Percentiles rank a stretch among this genome's conserved stretches.
Conservation (phyloP, 2,797 vertebrate species). For the Varecia variegata region DNA sequence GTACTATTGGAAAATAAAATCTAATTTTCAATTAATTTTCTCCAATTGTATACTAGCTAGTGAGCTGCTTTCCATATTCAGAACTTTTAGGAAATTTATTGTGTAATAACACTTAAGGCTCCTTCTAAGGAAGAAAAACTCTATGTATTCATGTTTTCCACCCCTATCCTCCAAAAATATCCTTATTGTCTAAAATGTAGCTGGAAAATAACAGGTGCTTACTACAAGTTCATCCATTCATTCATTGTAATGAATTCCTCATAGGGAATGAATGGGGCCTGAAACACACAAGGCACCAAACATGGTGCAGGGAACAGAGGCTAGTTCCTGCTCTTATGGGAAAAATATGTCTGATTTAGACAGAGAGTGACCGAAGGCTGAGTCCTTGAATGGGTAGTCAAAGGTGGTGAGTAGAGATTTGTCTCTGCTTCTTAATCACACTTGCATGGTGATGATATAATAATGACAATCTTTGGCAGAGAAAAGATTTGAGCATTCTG, state of each 20-base stretch:
- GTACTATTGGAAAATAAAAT: not conserved
- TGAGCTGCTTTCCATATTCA: not conserved
- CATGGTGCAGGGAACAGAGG: not conserved
- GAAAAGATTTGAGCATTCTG: not conserved
- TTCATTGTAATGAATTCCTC: not conserved
- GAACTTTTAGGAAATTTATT: not conserved
- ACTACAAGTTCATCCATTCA: not conserved
- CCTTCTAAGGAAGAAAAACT: not conserved
- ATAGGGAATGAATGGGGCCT: not conserved
- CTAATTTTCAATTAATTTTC: constrained; percentile 1
- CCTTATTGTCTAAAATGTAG: not conserved
- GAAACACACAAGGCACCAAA: not conserved
- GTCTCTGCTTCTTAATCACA: not conserved
- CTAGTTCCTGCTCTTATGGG: not conserved
- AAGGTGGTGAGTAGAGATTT: not conserved
- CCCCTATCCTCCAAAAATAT: not conserved
- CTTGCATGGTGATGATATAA: not conserved
- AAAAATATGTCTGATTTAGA: not conserved
- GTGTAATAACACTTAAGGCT: not conserved
- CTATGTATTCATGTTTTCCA: not conserved
- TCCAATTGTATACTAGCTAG: not conserved
- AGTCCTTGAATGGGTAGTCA: not conserved
- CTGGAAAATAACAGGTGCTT: not conserved
- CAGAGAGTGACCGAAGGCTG: not conserved
- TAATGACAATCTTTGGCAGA: not conserved